A percentile compares a stretch with the other conserved stretches of the same genome.
These are phyloP conservation scores for Phyllotreta striolata DNA, from an alignment of 2,888 invertebrate genomes.

Conservation along the genomic window DNA sequence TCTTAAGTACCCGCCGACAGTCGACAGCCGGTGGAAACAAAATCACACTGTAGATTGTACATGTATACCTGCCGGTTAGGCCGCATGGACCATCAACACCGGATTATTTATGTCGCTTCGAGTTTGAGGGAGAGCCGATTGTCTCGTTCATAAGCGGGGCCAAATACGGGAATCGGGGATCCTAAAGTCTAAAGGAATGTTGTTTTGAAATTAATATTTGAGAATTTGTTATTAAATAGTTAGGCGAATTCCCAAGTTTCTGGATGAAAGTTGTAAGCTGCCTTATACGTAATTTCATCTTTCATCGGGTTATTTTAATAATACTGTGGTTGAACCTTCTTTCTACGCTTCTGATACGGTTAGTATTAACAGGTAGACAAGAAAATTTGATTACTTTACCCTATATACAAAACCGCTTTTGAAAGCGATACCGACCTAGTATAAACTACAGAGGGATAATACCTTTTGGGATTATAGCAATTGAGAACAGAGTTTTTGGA, in stretches of 20 bases:
- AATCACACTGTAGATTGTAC: slow-evolving; percentile 41
- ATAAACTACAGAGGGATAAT: slow-evolving; percentile 14
- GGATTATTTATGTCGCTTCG: slow-evolving; percentile 34
- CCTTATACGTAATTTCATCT: background rate
- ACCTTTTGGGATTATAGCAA: slow-evolving; percentile 19
- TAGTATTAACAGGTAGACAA: slow-evolving; percentile 40
- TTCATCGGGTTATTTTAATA: background rate
- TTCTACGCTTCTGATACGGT: slow-evolving; percentile 23
- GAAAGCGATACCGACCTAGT: slow-evolving; percentile 26
- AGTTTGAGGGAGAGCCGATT: background rate
- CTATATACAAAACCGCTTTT: slow-evolving; percentile 29
- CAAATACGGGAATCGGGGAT: too few species aligned
- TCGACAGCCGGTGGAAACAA: slow-evolving; percentile 53
- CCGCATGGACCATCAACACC: slow-evolving; percentile 45
- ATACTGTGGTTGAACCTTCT: background rate
- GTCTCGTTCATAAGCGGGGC: too few species aligned
- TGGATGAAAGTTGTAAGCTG: background rate
- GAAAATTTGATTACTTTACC: slow-evolving; percentile 31
- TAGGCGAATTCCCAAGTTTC: too few species aligned
- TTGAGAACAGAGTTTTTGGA: slow-evolving; percentile 25
- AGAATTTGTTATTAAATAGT: too few species aligned
- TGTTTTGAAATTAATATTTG: too few species aligned
- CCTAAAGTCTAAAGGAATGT: too few species aligned
- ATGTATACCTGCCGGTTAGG: slow-evolving; percentile 45
- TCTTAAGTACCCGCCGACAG: slow-evolving; percentile 58